Conservation (phyloP, 2,888 invertebrate genomes). For the Cosmorhoe ocellata region DNA sequence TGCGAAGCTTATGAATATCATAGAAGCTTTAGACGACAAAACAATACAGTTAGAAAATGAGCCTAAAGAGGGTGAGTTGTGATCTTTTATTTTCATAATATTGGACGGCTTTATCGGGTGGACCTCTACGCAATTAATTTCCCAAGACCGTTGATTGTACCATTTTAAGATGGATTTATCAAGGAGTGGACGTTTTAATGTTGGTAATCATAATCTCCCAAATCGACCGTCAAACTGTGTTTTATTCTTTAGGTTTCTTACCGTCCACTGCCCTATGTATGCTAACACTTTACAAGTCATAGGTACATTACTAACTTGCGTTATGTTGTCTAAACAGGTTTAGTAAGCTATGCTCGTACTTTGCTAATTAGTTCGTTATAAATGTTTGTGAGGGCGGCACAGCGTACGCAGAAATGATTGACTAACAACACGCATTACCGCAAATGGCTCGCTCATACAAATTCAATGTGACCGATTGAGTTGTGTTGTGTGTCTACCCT, state of each 20-base stretch:
- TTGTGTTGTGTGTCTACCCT: conserved; percentile 7
- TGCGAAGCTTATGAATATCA: conserved; percentile 88
- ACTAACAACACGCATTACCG: conserved; percentile 32
- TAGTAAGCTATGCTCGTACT: conserved; percentile 8
- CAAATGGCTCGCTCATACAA: conserved; percentile 35
- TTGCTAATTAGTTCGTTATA: conserved; percentile 28
- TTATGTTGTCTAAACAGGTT: conserved; percentile 2
- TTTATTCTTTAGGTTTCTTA: too few species aligned
- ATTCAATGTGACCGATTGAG: conserved; percentile 31
- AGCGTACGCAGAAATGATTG: conserved; percentile 32
- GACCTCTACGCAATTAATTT: too few species aligned
- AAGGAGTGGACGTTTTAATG: too few species aligned
- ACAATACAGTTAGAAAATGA: conserved; percentile 77
- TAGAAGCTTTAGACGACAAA: conserved; percentile 86
- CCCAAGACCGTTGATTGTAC: too few species aligned
- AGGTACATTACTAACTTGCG: not conserved
- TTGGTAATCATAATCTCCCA: too few species aligned
- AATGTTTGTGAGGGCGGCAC: conserved; percentile 28
- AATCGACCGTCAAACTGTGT: too few species aligned
- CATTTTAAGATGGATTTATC: too few species aligned
- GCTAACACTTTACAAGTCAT: too few species aligned
- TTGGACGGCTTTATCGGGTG: not conserved
- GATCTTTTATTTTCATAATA: not conserved
- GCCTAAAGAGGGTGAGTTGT: conserved; percentile 73
- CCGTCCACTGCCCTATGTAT: too few species aligned